Evolutionary conservation across 2,113 vertebrate genomes (phyloP), one percentile per base, ranked within the genome.

Genomic region (Charina bottae): DNA sequence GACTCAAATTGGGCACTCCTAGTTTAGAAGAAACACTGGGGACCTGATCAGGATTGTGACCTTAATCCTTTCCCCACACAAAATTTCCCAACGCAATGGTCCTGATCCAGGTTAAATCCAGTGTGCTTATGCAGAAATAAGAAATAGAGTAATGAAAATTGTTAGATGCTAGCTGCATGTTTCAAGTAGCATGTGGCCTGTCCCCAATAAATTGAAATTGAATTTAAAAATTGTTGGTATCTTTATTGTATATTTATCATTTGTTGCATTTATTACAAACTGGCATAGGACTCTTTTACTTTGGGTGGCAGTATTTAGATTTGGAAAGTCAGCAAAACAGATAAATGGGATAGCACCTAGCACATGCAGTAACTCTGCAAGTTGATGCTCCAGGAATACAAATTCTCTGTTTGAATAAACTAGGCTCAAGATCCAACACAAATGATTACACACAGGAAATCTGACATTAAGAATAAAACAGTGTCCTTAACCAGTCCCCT

Each of bases 401-500:
- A 8, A 89, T 91, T 64, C 85, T 54, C 62, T 87, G 88, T 93
- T 94, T 91, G 83, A 92, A 84, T n/a, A 87, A 93, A 85, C 62
- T 54, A 90, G 85, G 92, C 62, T 87, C 24, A 78, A 91, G 89
- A 60, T 72, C 68, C 85, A 24, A 94, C 78, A 90, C 88, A 85
- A 90, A 90, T 59, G 19, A 87, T 90, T 93, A 93, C 37, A 93
- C 19, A 78, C 83, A 92, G 90, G 93, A 94, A 87, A 94, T 90
- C 83, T 93, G 93, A 95, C 92, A 94, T 95, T 91, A 95, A 0
- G 1, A 92, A 93, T 42, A 33, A 94, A 42, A 91, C 60, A 7
- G 5, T 1, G 11, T 93, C 91, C 93, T 95, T 93, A 95, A 91
- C n/a, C 92, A 91, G 91, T 93, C 88, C 88, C 53, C 93, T 95